Evolutionary conservation across 2,113 vertebrate genomes (phyloP).

Genomic region (Entelurus aequoreus): DNA sequence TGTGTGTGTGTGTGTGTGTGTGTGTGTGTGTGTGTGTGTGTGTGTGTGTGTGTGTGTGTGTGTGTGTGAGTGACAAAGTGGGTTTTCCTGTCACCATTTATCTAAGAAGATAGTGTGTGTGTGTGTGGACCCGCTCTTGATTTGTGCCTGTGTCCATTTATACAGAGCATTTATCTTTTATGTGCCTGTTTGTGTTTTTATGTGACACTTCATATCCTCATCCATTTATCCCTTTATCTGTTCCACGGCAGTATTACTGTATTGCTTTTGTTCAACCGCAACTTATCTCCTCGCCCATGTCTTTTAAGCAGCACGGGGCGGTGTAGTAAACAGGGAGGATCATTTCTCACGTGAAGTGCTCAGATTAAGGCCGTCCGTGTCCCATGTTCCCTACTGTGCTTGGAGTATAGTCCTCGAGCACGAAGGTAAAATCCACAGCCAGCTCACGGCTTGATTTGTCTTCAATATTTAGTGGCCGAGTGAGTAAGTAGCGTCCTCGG

Average conservation of each 20-base stretch:
- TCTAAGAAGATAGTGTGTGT: constrained; percentile 13
- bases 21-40: neutral
- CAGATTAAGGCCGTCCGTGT: constrained; percentile 6
- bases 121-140: neutral
- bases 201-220: constrained; percentile 53
- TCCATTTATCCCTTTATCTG: constrained; percentile 48
- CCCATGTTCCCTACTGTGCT: constrained; percentile 7
- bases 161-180: constrained; percentile 56
- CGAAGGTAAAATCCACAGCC: constrained; percentile 19
- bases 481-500: neutral
- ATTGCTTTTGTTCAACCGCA: constrained; percentile 28
- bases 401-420: constrained; percentile 5
- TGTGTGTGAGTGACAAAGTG: constrained; percentile 3
- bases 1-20: no score
- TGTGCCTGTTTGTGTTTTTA: constrained; percentile 58
- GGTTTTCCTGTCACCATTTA: constrained; percentile 31
- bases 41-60: neutral
- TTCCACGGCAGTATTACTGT: constrained; percentile 28
- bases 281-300: constrained; percentile 15
- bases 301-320: constrained; percentile 17
- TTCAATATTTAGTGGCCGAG: constrained; percentile 8
- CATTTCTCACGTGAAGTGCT: constrained; percentile 34
- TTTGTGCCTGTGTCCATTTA: constrained; percentile 19
- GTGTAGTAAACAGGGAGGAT: constrained; percentile 14
- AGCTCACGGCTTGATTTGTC: constrained; percentile 9